These are phyloP conservation scores for Talpa occidentalis DNA, from an alignment of 2,113 vertebrate genomes.

Conservation along the genomic window DNA sequence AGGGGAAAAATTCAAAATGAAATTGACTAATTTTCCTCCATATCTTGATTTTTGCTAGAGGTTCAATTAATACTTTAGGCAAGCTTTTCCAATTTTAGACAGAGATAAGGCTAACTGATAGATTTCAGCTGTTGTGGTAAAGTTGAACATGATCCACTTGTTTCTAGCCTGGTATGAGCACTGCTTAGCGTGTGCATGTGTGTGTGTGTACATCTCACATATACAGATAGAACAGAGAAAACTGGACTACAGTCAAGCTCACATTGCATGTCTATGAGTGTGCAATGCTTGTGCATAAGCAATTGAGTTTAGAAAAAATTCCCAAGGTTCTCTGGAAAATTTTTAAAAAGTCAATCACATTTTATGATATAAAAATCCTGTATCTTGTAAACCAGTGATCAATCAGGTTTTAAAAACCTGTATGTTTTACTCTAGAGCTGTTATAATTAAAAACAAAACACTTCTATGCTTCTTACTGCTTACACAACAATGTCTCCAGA, in stretches of 20 bases:
- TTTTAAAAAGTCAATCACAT: not conserved
- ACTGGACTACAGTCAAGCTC: not conserved
- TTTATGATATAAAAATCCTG: not conserved
- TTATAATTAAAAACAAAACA: not conserved
- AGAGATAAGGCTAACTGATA: constrained; percentile 35
- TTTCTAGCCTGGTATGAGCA: not conserved
- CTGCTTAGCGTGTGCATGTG: not conserved
- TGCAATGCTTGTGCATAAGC: not conserved
- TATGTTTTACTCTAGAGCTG: not conserved
- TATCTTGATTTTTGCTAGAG: constrained; percentile 33
- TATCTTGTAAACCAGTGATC: not conserved
- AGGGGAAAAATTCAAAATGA: constrained; percentile 3
- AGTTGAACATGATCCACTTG: constrained; percentile 50
- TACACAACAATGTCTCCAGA: too few species aligned
- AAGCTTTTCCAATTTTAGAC: constrained; percentile 58
- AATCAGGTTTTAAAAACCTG: not conserved
- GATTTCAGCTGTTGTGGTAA: constrained; percentile 52
- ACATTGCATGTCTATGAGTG: not conserved
- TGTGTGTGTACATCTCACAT: not conserved
- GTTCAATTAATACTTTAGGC: not conserved
- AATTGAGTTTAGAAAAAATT: not conserved
- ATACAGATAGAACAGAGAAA: not conserved
- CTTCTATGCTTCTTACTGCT: too few species aligned
- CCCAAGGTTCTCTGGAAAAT: not conserved
- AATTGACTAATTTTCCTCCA: constrained; percentile 23